A percentile compares a stretch with the other conserved stretches of the same genome.
These are phyloP conservation scores for Lingula anatina DNA, from an alignment of 2,888 invertebrate species.

Conservation along the genomic window DNA sequence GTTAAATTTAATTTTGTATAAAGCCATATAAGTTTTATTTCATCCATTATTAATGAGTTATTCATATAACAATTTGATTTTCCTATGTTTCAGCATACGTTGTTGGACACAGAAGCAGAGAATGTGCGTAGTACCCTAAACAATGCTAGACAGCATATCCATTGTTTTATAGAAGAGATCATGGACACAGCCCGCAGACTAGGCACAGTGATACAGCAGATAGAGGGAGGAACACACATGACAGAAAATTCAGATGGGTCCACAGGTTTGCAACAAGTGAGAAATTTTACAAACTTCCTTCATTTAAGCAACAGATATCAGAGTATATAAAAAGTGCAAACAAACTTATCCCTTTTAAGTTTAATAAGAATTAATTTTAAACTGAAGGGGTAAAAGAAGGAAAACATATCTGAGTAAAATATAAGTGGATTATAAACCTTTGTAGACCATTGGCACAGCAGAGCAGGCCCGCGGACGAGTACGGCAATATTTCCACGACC, in stretches of 20 bases:
- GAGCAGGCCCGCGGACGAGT: constrained; percentile 54
- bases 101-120: constrained; percentile 60
- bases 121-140: constrained; percentile 56
- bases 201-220: constrained; percentile 51
- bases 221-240: constrained; percentile 44
- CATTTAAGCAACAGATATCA: no score
- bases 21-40: no score
- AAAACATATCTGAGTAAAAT: no score
- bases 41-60: no score
- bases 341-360: background rate
- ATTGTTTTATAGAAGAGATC: constrained; percentile 58
- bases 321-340: no score
- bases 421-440: no score
- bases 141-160: constrained; percentile 56
- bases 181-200: constrained; percentile 56
- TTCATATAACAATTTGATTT: no score
- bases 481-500: constrained; percentile 56
- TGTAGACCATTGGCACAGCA: constrained; percentile 52
- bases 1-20: no score
- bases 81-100: constrained; percentile 57
- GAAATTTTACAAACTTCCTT: no score
- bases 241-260: constrained; percentile 24
- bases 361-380: background rate
- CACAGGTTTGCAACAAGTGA: constrained; percentile 22
- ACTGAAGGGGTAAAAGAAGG: no score